A percentile compares a stretch with the other conserved stretches of the same genome.
phyloP scores from a whole-genome alignment of 2,113 vertebrate genomes.

The Halcyon senegalensis region DNA sequence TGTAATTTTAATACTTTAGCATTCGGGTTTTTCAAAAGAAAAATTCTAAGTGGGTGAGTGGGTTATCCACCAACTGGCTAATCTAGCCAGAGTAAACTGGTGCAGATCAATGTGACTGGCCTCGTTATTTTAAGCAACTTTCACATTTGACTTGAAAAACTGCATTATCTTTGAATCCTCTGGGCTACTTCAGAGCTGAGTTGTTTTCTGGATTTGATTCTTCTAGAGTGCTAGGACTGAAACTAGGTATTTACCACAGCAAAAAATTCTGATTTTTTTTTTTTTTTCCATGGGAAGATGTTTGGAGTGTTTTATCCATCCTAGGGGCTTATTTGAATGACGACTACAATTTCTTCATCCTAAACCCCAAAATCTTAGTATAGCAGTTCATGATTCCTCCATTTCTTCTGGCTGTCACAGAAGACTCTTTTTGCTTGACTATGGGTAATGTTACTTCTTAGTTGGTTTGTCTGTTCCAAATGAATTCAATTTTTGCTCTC shows the following conservation, averaged over 20 bases:
- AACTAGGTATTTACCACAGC: neutral
- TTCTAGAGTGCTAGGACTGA: neutral
- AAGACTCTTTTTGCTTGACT: neutral
- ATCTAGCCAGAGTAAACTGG: neutral
- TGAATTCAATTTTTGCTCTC: conserved; percentile 15
- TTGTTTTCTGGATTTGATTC: neutral
- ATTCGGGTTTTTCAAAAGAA: neutral
- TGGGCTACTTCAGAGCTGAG: neutral
- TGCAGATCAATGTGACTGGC: neutral
- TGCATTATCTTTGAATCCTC: neutral
- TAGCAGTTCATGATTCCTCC: neutral
- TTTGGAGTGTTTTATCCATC: neutral
- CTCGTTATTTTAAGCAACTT: neutral
- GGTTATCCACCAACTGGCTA: neutral
- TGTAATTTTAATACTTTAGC: neutral
- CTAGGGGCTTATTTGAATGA: neutral
- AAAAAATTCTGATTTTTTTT: neutral
- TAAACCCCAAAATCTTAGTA: neutral
- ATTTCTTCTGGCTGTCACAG: neutral
- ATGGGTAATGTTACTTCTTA: neutral
- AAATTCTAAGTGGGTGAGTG: neutral
- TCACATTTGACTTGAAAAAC: neutral
- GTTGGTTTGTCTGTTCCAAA: neutral
- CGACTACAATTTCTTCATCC: neutral
- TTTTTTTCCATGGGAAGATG: neutral